Evolutionary conservation across 2,113 vertebrate genomes (phyloP).

Genomic region (Pholis gunnellus): DNA sequence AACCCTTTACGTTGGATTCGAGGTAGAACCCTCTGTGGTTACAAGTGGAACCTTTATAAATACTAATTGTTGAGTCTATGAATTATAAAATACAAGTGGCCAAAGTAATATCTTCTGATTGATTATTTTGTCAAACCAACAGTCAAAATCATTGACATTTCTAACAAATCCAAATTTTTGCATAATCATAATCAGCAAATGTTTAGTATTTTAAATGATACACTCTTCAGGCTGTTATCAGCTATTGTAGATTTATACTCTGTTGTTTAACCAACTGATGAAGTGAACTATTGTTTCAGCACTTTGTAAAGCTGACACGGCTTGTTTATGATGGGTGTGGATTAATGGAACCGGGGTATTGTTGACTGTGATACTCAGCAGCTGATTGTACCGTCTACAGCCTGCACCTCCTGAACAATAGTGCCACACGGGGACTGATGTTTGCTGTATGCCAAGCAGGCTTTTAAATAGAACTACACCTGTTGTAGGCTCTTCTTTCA

Average conservation of each 20-base stretch:
- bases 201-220: background rate
- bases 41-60: background rate
- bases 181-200: too few relatives aligned
- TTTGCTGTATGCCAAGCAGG: background rate
- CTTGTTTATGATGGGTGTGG: background rate
- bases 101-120: too few relatives aligned
- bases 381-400: background rate
- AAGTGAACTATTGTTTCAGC: background rate
- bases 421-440: background rate
- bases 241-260: background rate
- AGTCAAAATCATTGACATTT: too few relatives aligned
- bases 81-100: too few relatives aligned
- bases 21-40: too few relatives aligned
- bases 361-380: background rate
- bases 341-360: background rate
- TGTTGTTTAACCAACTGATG: background rate
- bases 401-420: background rate
- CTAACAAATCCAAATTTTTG: too few relatives aligned
- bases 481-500: background rate
- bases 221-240: background rate
- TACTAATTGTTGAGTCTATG: background rate
- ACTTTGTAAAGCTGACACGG: background rate
- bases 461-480: background rate
- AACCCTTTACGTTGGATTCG: too few relatives aligned
- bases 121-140: too few relatives aligned